phyloP scores from a whole-genome alignment of 2,113 vertebrate genomes.

The Heterotilapia buettikoferi region DNA sequence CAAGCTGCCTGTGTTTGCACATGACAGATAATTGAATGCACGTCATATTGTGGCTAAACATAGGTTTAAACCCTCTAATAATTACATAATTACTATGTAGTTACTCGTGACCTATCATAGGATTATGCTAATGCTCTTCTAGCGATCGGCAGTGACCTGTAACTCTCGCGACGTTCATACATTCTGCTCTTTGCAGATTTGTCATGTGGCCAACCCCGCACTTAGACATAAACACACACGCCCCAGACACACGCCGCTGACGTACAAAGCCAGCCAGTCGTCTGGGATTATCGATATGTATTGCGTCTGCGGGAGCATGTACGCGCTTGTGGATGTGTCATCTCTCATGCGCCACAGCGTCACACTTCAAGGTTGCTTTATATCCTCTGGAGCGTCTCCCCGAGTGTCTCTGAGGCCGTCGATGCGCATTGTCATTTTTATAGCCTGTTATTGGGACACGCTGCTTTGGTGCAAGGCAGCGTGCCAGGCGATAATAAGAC shows the following conservation, averaged over 20 bases:
- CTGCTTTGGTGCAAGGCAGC: not conserved
- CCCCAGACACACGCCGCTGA: not conserved
- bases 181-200: not conserved
- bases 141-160: not conserved
- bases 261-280: not conserved
- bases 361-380: slow-evolving; percentile 19
- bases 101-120: not conserved
- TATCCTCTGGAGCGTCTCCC: not conserved
- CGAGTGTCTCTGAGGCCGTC: not conserved
- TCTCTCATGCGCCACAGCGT: not conserved
- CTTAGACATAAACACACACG: not conserved
- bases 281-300: slow-evolving; percentile 2
- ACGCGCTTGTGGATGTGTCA: slow-evolving; percentile 2
- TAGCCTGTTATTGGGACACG: slow-evolving; percentile 8
- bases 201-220: not conserved
- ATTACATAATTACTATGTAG: not conserved
- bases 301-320: not conserved
- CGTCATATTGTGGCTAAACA: not conserved
- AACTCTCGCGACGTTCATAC: not conserved
- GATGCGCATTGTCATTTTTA: slow-evolving; percentile 17
- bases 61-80: not conserved
- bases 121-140: not conserved
- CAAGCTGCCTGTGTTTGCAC: not conserved
- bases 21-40: not conserved
- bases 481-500: slow-evolving; percentile 16